Conservation (phyloP, 1,140 invertebrate species). For the Euborellia annulipes region DNA sequence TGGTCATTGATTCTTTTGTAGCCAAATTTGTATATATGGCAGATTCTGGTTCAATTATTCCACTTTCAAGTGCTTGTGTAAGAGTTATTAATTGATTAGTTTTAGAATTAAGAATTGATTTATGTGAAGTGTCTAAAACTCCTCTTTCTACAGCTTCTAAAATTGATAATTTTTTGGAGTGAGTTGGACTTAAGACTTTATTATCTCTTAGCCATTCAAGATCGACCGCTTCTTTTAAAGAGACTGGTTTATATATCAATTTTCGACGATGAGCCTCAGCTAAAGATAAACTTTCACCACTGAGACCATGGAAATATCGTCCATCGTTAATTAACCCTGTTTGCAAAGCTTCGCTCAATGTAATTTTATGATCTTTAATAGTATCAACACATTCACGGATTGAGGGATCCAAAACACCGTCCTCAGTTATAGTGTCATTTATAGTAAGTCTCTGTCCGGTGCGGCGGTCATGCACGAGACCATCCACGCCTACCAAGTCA, state of each 20-base stretch:
- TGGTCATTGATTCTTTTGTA: constrained; percentile 49
- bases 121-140: constrained; percentile 65
- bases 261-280: constrained; percentile 61
- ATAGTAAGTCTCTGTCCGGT: constrained; percentile 64
- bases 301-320: constrained; percentile 56
- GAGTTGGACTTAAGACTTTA: constrained; percentile 62
- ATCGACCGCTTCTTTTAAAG: constrained; percentile 73
- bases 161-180: constrained; percentile 56
- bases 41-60: constrained; percentile 57
- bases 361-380: constrained; percentile 58
- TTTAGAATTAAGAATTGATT: constrained; percentile 67
- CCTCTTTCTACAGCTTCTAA: constrained; percentile 68
- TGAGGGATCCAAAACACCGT: constrained; percentile 56
- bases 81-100: constrained; percentile 66
- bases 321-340: constrained; percentile 61
- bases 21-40: constrained; percentile 54
- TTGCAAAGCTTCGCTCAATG: constrained; percentile 59
- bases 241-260: constrained; percentile 74
- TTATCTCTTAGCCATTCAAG: constrained; percentile 62
- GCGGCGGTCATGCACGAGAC: constrained; percentile 67
- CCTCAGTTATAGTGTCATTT: constrained; percentile 52
- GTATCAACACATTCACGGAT: constrained; percentile 68
- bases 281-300: constrained; percentile 57
- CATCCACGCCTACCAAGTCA: constrained; percentile 58
- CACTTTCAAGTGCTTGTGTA: constrained; percentile 61